phyloP scores from a whole-genome alignment of 2,113 vertebrate genomes.

The Lampris megalopsis region DNA sequence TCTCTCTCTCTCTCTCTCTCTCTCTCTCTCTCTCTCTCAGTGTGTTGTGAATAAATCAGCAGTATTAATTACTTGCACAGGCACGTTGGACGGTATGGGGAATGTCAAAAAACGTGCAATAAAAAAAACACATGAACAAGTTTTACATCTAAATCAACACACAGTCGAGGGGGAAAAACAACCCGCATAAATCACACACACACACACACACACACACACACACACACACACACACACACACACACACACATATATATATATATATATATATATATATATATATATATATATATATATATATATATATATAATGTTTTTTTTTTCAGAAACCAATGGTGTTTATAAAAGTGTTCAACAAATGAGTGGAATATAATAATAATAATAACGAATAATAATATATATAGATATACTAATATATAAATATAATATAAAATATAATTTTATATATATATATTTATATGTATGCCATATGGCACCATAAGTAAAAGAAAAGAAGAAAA shows the following conservation, averaged over 20 bases:
- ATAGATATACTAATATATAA: too few relatives aligned
- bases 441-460: background rate
- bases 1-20: slow-evolving; percentile 34
- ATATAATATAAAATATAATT: background rate
- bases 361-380: too few relatives aligned
- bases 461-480: background rate
- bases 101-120: slow-evolving; percentile 30
- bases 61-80: slow-evolving; percentile 56
- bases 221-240: too few relatives aligned
- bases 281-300: background rate
- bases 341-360: background rate
- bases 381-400: too few relatives aligned
- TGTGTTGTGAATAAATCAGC: slow-evolving; percentile 40
- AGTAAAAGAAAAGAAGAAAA: too few relatives aligned
- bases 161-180: slow-evolving; percentile 25
- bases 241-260: too few relatives aligned
- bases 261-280: too few relatives aligned
- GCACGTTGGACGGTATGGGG: slow-evolving; percentile 27
- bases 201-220: too few relatives aligned
- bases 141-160: slow-evolving; percentile 29
- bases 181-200: background rate
- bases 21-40: slow-evolving; percentile 11
- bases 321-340: slow-evolving; percentile 2
- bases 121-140: slow-evolving; percentile 39
- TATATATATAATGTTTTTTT: background rate